Percentiles rank a stretch among this genome's conserved stretches.
phyloP scores from a whole-genome alignment of 2,113 vertebrate species.

The Hippolais icterina region DNA sequence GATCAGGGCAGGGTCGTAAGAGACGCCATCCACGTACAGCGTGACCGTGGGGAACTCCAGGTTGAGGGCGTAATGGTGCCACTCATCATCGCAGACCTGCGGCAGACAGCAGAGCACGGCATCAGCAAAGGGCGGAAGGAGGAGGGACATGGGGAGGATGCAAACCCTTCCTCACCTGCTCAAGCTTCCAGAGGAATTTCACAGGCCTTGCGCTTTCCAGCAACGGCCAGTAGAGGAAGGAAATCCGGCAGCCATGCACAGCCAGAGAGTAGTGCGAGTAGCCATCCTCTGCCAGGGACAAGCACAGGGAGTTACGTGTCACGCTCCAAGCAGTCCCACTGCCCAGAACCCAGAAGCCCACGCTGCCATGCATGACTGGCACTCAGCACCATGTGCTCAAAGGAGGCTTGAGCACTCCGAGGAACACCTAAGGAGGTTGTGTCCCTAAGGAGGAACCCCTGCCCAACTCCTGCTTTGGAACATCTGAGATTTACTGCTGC shows the following conservation, averaged over 20 bases:
- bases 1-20: constrained; percentile 95
- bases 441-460: background rate
- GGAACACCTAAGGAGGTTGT: background rate
- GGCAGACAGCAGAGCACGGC: background rate
- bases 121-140: background rate
- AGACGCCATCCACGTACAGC: constrained; percentile 92
- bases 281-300: constrained; percentile 82
- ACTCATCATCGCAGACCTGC: constrained; percentile 94
- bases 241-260: constrained; percentile 93
- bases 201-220: constrained; percentile 90
- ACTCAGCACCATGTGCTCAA: background rate
- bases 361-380: accelerated
- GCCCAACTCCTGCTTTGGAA: background rate
- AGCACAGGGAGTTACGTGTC: background rate
- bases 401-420: background rate
- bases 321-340: background rate
- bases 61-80: constrained; percentile 96
- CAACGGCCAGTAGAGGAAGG: constrained; percentile 95
- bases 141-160: background rate
- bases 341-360: background rate
- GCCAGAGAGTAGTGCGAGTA: constrained; percentile 94
- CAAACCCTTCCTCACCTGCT: constrained; percentile 82
- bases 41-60: constrained; percentile 95
- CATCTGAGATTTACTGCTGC: background rate
- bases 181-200: constrained; percentile 98